These are phyloP conservation scores for Bombyx mandarina DNA, from an alignment of 1,140 invertebrate genomes.

Conservation along the genomic window DNA sequence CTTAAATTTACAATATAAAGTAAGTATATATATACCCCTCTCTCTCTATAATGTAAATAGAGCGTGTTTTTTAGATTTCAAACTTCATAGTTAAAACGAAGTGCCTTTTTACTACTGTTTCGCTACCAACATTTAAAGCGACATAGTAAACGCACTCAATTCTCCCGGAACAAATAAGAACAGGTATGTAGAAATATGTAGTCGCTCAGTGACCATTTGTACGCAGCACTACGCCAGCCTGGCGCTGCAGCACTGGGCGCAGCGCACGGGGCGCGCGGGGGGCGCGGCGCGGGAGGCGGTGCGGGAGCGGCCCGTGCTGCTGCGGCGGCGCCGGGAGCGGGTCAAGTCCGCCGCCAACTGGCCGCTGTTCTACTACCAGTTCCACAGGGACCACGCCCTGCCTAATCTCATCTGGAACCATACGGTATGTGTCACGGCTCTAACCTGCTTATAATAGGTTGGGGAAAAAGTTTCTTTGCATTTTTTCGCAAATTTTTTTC, in stretches of 20 bases:
- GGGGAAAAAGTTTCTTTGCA: no score
- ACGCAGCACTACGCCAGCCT: constrained; percentile 74
- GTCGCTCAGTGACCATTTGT: not conserved
- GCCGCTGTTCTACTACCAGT: constrained; percentile 96
- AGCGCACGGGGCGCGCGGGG: constrained; percentile 80
- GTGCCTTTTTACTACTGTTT: no score
- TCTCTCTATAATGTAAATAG: no score
- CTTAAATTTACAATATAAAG: no score
- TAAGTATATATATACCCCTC: no score
- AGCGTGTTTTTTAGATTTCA: no score
- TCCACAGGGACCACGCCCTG: constrained; percentile 93
- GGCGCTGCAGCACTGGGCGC: constrained; percentile 92
- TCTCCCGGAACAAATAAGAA: no score
- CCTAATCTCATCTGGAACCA: constrained; percentile 99
- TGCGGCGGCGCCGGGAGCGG: constrained; percentile 90
- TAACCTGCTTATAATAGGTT: not conserved
- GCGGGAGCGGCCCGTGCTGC: constrained; percentile 85
- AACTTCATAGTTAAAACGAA: no score
- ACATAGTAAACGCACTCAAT: no score
- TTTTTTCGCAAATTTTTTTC: not conserved
- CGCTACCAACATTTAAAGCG: no score
- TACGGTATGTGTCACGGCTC: constrained; percentile 73
- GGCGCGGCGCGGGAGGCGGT: constrained; percentile 72
- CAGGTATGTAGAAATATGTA: not conserved
- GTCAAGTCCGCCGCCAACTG: constrained; percentile 93